Evolutionary conservation across 2,113 vertebrate species (phyloP).

Genomic region (Meles meles): DNA sequence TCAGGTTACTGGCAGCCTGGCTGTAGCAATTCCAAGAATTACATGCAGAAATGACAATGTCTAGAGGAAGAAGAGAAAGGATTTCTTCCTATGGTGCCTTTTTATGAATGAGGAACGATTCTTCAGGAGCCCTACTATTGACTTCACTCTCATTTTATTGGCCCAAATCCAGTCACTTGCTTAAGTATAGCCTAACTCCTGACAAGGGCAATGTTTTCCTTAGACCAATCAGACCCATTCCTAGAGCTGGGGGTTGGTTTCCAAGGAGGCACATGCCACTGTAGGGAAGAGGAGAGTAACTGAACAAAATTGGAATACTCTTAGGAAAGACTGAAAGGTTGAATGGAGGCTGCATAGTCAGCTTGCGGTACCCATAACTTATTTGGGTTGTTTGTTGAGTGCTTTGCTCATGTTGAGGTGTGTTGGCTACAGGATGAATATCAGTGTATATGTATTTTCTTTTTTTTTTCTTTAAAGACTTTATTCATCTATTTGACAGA

Average conservation of each 20-base stretch:
- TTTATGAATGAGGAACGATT: not conserved
- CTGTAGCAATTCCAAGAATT: not conserved
- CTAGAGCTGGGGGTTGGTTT: not conserved
- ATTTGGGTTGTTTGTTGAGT: not conserved
- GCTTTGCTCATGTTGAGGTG: not conserved
- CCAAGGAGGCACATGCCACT: not conserved
- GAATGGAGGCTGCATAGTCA: not conserved
- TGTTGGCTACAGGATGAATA: not conserved
- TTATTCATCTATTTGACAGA: too few relatives aligned
- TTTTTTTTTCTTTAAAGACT: too few relatives aligned
- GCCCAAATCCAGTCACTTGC: not conserved
- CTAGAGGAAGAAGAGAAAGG: not conserved
- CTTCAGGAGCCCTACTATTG: not conserved
- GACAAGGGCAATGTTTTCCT: not conserved
- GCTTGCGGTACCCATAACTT: not conserved
- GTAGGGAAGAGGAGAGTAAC: not conserved
- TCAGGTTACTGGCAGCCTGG: not conserved
- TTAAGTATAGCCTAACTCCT: not conserved
- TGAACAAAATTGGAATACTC: not conserved
- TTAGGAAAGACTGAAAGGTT: not conserved
- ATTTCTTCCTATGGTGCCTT: not conserved
- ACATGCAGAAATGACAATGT: not conserved
- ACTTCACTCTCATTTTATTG: not conserved
- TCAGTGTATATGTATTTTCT: not conserved
- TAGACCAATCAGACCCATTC: not conserved